These are phyloP conservation scores for Pristionchus fissidentatus DNA, from an alignment of 2,888 invertebrate species.

Conservation along the genomic window DNA sequence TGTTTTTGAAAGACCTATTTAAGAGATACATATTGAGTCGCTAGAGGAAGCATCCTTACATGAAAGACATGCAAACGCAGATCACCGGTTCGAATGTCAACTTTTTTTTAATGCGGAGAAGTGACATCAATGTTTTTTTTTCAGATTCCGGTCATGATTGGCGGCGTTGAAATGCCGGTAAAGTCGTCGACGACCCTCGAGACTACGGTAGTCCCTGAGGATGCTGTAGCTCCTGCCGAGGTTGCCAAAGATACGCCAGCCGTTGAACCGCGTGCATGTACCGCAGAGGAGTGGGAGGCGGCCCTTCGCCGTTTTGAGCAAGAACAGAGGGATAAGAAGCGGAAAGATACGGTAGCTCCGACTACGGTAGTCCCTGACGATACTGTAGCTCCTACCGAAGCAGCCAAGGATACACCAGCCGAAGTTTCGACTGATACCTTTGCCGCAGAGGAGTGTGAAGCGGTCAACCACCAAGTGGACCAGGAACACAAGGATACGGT, in stretches of 20 bases:
- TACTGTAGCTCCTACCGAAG: neutral
- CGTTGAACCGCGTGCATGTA: neutral
- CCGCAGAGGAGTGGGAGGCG: neutral
- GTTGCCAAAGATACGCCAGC: neutral
- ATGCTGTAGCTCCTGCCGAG: neutral
- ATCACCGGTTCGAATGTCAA: no score
- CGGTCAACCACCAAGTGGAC: no score
- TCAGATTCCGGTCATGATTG: neutral
- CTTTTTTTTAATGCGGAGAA: no score
- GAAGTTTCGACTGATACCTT: neutral
- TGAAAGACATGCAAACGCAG: no score
- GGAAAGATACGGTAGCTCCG: slow-evolving; percentile 2
- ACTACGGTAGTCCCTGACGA: neutral
- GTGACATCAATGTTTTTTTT: neutral
- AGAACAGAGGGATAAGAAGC: no score
- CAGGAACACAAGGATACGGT: no score
- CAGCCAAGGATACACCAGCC: neutral
- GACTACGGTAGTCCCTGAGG: neutral
- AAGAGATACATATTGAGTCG: neutral
- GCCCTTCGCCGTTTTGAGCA: no score
- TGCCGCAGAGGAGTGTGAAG: neutral
- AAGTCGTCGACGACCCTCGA: neutral
- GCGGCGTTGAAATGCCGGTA: neutral
- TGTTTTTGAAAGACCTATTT: slow-evolving; percentile 33
- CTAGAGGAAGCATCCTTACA: no score